A percentile compares a stretch with the other conserved stretches of the same genome.
These are phyloP conservation scores for Monopterus albus DNA, from an alignment of 2,113 vertebrate genomes.

Conservation along the genomic window DNA sequence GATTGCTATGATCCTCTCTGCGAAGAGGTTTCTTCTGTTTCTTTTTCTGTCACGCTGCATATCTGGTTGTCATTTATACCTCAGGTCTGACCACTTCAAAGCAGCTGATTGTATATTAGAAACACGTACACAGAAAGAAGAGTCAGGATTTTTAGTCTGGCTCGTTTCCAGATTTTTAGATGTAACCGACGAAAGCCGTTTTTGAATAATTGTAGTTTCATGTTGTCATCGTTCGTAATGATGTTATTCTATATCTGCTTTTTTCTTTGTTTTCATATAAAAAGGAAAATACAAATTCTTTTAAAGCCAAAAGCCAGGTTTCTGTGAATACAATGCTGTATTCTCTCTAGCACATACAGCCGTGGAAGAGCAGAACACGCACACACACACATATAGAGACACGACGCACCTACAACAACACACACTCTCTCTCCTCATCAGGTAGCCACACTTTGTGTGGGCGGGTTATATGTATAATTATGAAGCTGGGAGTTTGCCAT, in stretches of 20 bases:
- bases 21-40: conserved; percentile 41
- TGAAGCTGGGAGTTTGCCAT: conserved; percentile 63
- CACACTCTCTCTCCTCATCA: conserved; percentile 63
- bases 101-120: conserved; percentile 82
- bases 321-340: conserved; percentile 68
- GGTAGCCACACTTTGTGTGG: conserved; percentile 74
- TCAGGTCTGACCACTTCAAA: conserved; percentile 82
- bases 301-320: conserved; percentile 67
- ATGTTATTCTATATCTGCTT: conserved; percentile 38
- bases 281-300: conserved; percentile 41
- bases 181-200: conserved; percentile 51
- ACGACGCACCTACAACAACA: conserved; percentile 40
- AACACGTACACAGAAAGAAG: conserved; percentile 59
- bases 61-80: conserved; percentile 81
- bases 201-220: conserved; percentile 50
- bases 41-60: conserved; percentile 70
- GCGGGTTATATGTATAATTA: conserved; percentile 73
- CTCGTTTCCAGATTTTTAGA: conserved; percentile 66
- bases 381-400: conserved; percentile 45
- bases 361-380: conserved; percentile 55
- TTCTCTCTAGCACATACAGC: conserved; percentile 73
- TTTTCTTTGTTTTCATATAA: conserved; percentile 35
- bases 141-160: conserved; percentile 78
- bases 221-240: conserved; percentile 44
- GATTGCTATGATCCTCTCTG: conserved; percentile 63